phyloP scores from a whole-genome alignment of 2,113 vertebrate species.

The Malurus melanocephalus region DNA sequence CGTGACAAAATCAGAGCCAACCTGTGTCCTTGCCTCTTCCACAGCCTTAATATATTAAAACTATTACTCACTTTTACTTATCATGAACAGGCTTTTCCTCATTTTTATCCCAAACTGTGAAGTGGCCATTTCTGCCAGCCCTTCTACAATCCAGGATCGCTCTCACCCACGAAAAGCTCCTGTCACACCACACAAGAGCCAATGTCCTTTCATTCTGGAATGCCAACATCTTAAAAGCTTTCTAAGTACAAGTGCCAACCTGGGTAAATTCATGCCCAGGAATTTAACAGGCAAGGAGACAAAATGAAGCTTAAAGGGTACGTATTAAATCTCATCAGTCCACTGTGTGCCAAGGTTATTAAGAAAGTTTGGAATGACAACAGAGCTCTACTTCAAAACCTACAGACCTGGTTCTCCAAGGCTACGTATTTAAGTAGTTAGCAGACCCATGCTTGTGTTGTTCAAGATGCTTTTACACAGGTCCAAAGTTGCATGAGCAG shows the following conservation, averaged over 20 bases:
- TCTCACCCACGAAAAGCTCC: not conserved
- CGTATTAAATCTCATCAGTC: not conserved
- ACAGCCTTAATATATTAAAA: not conserved
- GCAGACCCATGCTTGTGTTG: not conserved
- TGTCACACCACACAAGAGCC: not conserved
- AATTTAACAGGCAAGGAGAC: not conserved
- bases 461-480: not conserved
- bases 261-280: not conserved
- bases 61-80: not conserved
- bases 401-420: not conserved
- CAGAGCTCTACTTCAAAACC: not conserved
- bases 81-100: not conserved
- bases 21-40: not conserved
- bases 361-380: not conserved
- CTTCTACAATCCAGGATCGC: not conserved
- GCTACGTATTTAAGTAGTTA: not conserved
- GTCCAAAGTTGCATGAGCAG: not conserved
- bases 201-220: not conserved
- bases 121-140: not conserved
- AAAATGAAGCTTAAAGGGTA: not conserved
- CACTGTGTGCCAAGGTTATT: not conserved
- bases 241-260: not conserved
- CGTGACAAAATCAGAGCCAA: rapidly evolving
- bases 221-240: not conserved
- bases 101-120: not conserved